Percentiles rank a stretch among this genome's conserved stretches.
phyloP scores from a whole-genome alignment of 2,113 vertebrate genomes.

The Willisornis vidua region DNA sequence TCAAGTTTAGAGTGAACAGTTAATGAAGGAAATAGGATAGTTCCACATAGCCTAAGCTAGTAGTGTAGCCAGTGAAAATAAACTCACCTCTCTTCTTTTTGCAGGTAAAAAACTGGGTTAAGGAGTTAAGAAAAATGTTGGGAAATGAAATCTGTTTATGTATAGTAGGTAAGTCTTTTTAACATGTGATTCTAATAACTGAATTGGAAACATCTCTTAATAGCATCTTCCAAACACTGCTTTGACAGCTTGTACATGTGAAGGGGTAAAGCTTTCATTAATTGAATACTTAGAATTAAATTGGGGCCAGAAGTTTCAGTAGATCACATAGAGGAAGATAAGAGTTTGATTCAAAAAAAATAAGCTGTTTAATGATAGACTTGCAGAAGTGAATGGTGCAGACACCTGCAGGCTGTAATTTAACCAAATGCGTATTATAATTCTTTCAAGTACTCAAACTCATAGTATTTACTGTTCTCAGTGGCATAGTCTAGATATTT shows the following conservation, averaged over 20 bases:
- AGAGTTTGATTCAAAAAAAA: neutral
- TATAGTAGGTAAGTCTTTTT: conserved; percentile 93
- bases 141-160: conserved; percentile 99
- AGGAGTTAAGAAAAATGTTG: conserved; percentile 99
- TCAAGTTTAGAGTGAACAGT: neutral
- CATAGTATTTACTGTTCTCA: neutral
- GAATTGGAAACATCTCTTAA: neutral
- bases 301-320: neutral
- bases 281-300: neutral
- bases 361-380: neutral
- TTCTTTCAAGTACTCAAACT: neutral
- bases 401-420: neutral
- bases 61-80: neutral
- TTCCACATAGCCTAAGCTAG: neutral
- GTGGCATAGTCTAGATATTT: neutral
- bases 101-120: conserved; percentile 99
- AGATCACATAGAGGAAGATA: neutral
- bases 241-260: neutral
- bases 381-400: neutral
- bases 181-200: neutral
- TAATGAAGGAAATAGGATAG: neutral
- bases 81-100: conserved; percentile 17
- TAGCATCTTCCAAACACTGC: neutral
- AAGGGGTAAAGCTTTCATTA: neutral
- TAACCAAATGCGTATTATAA: neutral